phyloP scores from a whole-genome alignment of 2,113 vertebrate genomes.

The Labeo rohita region DNA sequence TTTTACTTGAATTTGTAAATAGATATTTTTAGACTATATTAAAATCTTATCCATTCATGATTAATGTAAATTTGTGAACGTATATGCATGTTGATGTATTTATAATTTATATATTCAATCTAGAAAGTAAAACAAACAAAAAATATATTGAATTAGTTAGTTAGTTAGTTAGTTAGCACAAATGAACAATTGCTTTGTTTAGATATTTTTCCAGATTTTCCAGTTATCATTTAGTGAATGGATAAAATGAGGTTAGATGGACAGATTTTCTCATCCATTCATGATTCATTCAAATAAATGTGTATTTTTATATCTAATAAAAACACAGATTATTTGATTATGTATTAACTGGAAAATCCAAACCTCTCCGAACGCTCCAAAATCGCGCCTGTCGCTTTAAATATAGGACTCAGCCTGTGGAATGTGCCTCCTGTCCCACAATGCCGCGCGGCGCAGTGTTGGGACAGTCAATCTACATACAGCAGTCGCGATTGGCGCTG shows the following conservation, averaged over 20 bases:
- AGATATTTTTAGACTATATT: not conserved
- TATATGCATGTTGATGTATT: no score
- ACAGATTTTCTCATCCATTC: not conserved
- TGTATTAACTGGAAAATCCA: not conserved
- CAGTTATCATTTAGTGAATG: no score
- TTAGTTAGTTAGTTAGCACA: no score
- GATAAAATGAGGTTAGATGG: no score
- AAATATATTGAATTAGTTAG: no score
- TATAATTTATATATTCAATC: no score
- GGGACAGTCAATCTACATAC: not conserved
- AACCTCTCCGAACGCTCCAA: not conserved
- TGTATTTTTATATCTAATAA: no score
- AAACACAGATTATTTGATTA: not conserved
- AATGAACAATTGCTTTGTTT: no score
- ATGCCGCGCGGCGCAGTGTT: slow-evolving; percentile 12
- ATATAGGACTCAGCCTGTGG: slow-evolving; percentile 8
- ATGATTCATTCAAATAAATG: not conserved
- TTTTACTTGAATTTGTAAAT: no score
- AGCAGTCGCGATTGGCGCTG: not conserved
- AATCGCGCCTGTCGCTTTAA: slow-evolving; percentile 26
- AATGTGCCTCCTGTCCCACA: slow-evolving; percentile 31
- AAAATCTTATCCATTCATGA: not conserved
- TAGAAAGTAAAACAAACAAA: no score
- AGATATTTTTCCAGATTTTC: no score
- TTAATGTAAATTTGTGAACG: not conserved